Evolutionary conservation across 2,797 vertebrate genomes (phyloP).

Genomic region (Gobio occitaniae): DNA sequence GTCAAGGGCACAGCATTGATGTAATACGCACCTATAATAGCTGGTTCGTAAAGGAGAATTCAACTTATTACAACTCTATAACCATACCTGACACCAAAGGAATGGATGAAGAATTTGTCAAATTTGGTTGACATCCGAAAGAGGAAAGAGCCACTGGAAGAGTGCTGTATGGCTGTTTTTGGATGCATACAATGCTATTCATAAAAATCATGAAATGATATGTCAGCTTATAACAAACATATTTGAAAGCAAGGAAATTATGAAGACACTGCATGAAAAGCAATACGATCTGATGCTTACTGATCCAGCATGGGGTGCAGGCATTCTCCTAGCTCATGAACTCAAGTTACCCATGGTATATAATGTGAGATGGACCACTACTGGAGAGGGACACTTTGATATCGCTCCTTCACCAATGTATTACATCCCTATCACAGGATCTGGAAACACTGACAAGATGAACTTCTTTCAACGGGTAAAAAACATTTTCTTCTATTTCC

Average conservation of each 20-base stretch:
- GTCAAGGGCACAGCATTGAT: conserved; percentile 41
- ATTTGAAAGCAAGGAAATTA: conserved; percentile 63
- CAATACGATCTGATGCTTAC: conserved; percentile 72
- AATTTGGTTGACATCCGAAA: conserved; percentile 56
- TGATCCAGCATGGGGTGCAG: conserved; percentile 69
- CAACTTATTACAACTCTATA: conserved; percentile 44
- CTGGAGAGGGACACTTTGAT: conserved; percentile 40
- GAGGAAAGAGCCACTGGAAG: conserved; percentile 49
- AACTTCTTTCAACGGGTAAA: conserved; percentile 27
- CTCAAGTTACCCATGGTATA: conserved; percentile 67
- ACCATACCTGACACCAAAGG: conserved; percentile 29
- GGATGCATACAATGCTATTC: conserved; percentile 28
- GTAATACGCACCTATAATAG: conserved; percentile 32
- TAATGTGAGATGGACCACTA: conserved; percentile 42
- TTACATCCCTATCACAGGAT: conserved; percentile 38
- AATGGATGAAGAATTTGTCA: conserved; percentile 35
- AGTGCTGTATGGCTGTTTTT: conserved; percentile 48
- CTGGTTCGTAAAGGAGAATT: conserved; percentile 54
- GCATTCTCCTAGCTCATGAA: conserved; percentile 69
- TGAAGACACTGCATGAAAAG: conserved; percentile 58
- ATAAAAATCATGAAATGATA: conserved; percentile 53
- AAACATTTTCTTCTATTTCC: conserved; percentile 15
- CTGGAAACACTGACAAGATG: conserved; percentile 40
- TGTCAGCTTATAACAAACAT: conserved; percentile 62
- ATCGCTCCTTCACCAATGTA: conserved; percentile 21